Base-by-base conservation (phyloP, 2,888 invertebrate species). In the Platypus cylindrus region DNA sequence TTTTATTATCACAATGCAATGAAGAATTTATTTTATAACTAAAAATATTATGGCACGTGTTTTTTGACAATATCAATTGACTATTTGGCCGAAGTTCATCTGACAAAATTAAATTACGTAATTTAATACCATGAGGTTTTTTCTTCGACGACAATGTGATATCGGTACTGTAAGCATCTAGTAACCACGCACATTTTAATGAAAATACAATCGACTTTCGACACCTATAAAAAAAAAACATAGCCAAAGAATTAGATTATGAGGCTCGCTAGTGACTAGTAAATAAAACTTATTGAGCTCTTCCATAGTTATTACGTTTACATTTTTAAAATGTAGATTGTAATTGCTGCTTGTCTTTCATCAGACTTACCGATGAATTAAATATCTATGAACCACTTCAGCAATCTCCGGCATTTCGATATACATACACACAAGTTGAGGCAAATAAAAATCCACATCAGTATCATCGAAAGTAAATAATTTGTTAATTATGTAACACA, bases 391-490 rank as follows among this genome's bases (percentile, higher is more conserved):
- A 37, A 86, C 67, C 41, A 86, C 89, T 68, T 97, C 95, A 35
- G 97, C 95, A 48, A 95, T 80, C 59, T 95, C 95, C 54, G 84
- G 84, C 78, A 94, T 90, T 67, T 95, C 93, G 63, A 97, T 86
- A 62, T 95, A 98, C 89, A 98, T 91, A 54, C 90, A 90, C 54
- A 98, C 83, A 55, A 98, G 66, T 65, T 98, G 98, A 30, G 97
- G 97, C 59, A 98, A 74, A 66, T 95, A 98, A 62, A 95, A 90
- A 67, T 98, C 95, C 44, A 97, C 91, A 49, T 94, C 91, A 45
- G 71, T 72, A 60, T 86, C 76, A 17, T 81, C 78, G 63, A 97
- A 97, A 62, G 84, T 89, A 65, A 97, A 97, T 67, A 98, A 78
- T 65, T 91, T 86, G 68, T 97, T 97, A 45, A 91, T 97, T 59